A percentile compares a stretch with the other conserved stretches of the same genome.
phyloP scores from a whole-genome alignment of 2,888 invertebrate genomes.

The Oscheius onirici region DNA sequence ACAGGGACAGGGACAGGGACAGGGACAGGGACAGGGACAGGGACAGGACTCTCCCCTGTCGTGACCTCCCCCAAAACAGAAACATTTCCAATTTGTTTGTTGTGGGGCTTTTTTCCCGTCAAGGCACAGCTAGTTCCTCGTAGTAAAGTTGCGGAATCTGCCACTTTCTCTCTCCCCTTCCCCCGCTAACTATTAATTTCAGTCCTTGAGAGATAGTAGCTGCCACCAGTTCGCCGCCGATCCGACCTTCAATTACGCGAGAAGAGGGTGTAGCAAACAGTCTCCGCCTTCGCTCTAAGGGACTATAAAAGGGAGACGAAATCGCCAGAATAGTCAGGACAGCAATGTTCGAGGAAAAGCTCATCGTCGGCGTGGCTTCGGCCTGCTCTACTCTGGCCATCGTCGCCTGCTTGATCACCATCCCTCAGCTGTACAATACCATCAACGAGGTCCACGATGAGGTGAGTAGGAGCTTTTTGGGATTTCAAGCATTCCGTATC shows the following conservation, averaged over 20 bases:
- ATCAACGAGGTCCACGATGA: constrained; percentile 65
- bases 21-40: neutral
- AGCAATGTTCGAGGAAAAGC: constrained; percentile 58
- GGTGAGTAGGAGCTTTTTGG: constrained; percentile 10
- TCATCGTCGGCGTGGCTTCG: constrained; percentile 55
- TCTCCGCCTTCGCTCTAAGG: constrained; percentile 17
- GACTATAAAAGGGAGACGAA: constrained; percentile 34
- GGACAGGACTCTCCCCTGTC: neutral
- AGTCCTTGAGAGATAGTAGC: constrained; percentile 10
- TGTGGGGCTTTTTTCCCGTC: too few relatives aligned
- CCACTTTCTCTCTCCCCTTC: neutral
- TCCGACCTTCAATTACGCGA: constrained; percentile 12
- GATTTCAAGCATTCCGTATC: too few relatives aligned
- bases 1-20: too few relatives aligned
- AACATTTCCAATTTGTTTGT: too few relatives aligned
- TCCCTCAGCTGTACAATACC: constrained; percentile 64
- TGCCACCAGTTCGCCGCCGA: neutral
- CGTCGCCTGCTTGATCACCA: constrained; percentile 60
- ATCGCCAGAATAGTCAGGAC: constrained; percentile 16
- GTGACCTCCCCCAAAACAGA: too few relatives aligned
- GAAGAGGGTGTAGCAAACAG: neutral
- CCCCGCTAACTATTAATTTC: constrained; percentile 8
- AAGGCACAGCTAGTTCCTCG: neutral
- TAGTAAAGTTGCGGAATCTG: constrained; percentile 17
- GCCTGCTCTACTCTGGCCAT: constrained; percentile 52